Conservation (phyloP, 2,113 vertebrate species). For the Pituophis catenifer region DNA sequence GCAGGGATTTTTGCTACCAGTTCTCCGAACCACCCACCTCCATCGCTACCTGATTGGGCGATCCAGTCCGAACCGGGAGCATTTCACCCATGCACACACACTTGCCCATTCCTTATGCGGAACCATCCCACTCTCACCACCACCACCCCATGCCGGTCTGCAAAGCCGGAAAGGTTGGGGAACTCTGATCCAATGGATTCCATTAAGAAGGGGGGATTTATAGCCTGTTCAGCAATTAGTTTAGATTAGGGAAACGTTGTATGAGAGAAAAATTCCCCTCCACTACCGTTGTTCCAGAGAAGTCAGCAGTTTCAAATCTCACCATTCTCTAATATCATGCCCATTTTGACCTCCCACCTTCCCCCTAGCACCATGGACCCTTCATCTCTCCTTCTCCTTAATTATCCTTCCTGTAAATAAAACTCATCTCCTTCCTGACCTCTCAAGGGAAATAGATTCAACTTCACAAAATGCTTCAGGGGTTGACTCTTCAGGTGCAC, state of each 20-base stretch:
- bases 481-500: background rate
- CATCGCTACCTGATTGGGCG: too few relatives aligned
- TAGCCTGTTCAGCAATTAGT: background rate
- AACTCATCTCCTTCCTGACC: background rate
- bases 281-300: background rate
- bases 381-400: background rate
- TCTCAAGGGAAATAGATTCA: background rate
- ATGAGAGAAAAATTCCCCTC: background rate
- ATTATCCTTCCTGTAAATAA: constrained; percentile 22
- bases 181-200: background rate
- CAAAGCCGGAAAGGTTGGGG: too few relatives aligned
- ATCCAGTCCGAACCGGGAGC: too few relatives aligned
- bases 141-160: too few relatives aligned
- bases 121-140: too few relatives aligned
- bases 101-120: too few relatives aligned
- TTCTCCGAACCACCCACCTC: too few relatives aligned
- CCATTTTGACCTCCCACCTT: background rate
- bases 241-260: background rate
- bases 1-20: too few relatives aligned
- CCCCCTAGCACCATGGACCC: background rate
- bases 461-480: background rate
- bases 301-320: background rate
- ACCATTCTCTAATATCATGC: background rate
- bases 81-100: too few relatives aligned
- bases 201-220: background rate